Percentiles rank a stretch among this genome's conserved stretches.
These are phyloP conservation scores for Plestiodon gilberti DNA, from an alignment of 2,113 vertebrate species.

Conservation along the genomic window DNA sequence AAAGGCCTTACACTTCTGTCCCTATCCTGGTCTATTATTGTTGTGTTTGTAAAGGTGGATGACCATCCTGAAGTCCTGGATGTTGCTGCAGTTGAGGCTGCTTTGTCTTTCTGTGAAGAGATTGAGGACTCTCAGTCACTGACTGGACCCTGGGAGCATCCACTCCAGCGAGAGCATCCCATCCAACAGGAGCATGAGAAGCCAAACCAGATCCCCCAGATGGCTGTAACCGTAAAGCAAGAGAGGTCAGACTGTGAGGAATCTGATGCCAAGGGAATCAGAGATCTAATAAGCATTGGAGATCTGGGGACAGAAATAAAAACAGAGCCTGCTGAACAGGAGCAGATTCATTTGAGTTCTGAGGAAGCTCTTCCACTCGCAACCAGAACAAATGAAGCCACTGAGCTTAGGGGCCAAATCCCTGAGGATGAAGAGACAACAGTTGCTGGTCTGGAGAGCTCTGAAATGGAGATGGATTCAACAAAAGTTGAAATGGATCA, in stretches of 20 bases:
- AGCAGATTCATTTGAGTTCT: constrained; percentile 67
- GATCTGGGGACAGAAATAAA: constrained; percentile 79
- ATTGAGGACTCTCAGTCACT: constrained; percentile 90
- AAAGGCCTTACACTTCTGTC: neutral
- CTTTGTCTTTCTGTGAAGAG: constrained; percentile 94
- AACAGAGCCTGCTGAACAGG: constrained; percentile 75
- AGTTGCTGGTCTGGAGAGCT: constrained; percentile 59
- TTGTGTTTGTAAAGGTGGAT: constrained; percentile 83
- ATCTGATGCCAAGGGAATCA: constrained; percentile 75
- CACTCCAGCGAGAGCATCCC: constrained; percentile 84
- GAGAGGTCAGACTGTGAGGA: constrained; percentile 81
- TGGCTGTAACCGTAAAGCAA: constrained; percentile 79
- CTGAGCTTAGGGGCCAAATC: constrained; percentile 75
- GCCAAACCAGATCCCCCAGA: constrained; percentile 69
- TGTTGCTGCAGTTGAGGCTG: constrained; percentile 95
- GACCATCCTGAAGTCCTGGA: constrained; percentile 95
- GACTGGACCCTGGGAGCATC: constrained; percentile 90
- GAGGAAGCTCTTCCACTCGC: constrained; percentile 65
- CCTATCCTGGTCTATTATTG: constrained; percentile 21
- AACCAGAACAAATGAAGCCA: constrained; percentile 67
- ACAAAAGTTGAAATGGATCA: constrained; percentile 72
- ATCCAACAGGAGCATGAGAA: constrained; percentile 79
- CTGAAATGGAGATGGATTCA: constrained; percentile 68
- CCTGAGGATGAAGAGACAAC: constrained; percentile 71
- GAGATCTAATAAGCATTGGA: constrained; percentile 75